Evolutionary conservation across 35 echinoderm and acorn worm genomes (phyloP).

Genomic region (Heliocidaris erythrogramma): DNA sequence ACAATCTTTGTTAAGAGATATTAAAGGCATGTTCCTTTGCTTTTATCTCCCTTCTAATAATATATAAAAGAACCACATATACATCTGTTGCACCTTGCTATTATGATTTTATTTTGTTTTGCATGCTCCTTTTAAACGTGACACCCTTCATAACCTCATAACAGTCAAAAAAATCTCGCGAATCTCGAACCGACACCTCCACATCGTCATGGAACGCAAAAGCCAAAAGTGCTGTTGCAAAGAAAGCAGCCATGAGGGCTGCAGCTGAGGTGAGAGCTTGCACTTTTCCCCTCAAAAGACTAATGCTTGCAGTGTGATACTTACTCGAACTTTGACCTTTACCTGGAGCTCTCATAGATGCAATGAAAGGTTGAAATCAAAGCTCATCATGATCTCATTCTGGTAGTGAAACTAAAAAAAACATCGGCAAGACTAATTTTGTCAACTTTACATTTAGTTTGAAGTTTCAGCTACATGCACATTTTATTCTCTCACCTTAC

Average conservation of each 20-base stretch:
- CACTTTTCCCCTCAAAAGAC: not conserved
- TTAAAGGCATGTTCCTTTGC: not conserved
- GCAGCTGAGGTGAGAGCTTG: constrained; percentile 61
- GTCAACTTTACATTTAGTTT: not conserved
- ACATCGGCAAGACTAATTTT: not conserved
- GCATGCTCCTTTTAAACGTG: not conserved
- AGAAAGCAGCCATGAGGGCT: constrained; percentile 55
- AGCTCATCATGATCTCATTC: not conserved
- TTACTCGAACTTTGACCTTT: not conserved
- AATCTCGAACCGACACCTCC: not conserved
- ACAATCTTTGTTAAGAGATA: not conserved
- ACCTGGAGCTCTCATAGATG: not conserved
- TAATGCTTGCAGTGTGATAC: not conserved
- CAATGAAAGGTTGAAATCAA: not conserved
- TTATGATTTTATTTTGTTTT: constrained; percentile 39
- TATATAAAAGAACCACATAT: constrained; percentile 4
- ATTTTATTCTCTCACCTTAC: not conserved
- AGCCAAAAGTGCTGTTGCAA: constrained; percentile 71
- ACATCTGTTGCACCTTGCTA: not conserved
- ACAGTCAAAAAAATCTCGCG: constrained; percentile 27
- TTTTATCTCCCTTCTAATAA: not conserved
- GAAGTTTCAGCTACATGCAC: not conserved
- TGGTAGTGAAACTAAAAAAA: not conserved
- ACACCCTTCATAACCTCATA: constrained; percentile 24
- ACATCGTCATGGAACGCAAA: constrained; percentile 66